Base-by-base conservation (phyloP, 2,797 vertebrate genomes). In the Enteromius treurensis region DNA sequence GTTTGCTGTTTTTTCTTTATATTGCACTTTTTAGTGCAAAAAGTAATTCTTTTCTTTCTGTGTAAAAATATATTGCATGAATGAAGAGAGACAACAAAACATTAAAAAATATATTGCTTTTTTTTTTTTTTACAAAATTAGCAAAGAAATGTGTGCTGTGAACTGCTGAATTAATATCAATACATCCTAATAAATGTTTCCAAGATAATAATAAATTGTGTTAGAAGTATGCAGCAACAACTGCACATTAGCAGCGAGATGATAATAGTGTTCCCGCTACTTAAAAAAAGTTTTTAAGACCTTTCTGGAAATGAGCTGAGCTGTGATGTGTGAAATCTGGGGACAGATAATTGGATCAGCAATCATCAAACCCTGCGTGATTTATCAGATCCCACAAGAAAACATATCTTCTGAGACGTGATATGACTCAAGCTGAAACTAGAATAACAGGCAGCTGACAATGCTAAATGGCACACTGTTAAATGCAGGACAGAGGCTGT, bases 311-410 rank as follows among this genome's bases (percentile, higher is more conserved):
- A 70, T 81, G 32, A n/a, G 65, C 14, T 51, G 73, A 45, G 40
- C 71, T 23, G 42, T 70, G 53, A 76, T 70, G 42, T 77, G 73
- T 85, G 73, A 81, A 77, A 84, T 76, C 45, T 68, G 60, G 49
- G 74, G 34, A 40, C 42, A 49, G 79, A 77, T 81, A 55, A 81
- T 73, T 64, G 75, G 65, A 85, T 64, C 17, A 47, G 62, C 5
- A 68, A 6, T 47, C 71, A 77, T 69, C 40, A 65, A n/a, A 40
- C 67, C 0, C 79, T 78, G 58, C 6, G 14, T 65, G 79, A 55
- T 78, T 78, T 58, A 65, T 42, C 55, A 82, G 60, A 85, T 82
- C 51, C 45, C 79, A 58, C 40, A 69, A 51, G 40, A 32, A 79
- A 3, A 21, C 49, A 45, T 45, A 65, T 40, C 29, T 26, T 51